These are phyloP conservation scores for Lycophotia porphyrea DNA, from an alignment of 2,888 invertebrate genomes.

Conservation along the genomic window DNA sequence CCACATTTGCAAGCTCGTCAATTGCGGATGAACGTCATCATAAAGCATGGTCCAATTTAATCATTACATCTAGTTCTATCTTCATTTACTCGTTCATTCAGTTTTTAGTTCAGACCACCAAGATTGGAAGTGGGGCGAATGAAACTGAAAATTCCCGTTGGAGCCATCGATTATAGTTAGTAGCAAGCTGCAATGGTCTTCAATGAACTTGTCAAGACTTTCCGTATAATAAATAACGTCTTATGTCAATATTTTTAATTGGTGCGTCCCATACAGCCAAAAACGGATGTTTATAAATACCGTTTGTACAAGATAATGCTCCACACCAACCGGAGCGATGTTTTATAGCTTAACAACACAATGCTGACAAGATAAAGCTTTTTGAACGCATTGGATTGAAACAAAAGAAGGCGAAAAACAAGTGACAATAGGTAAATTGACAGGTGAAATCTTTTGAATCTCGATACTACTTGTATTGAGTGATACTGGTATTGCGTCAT, in stretches of 20 bases:
- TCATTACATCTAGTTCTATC: constrained; percentile 44
- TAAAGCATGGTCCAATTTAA: constrained; percentile 65
- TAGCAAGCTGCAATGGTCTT: constrained; percentile 10
- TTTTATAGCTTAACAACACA: constrained; percentile 4
- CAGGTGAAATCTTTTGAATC: not conserved
- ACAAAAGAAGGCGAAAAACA: constrained; percentile 6
- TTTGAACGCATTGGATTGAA: not conserved
- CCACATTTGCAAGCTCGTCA: constrained; percentile 27
- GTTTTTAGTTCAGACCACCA: constrained; percentile 48
- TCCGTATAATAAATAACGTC: constrained; percentile 20
- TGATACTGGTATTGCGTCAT: constrained; percentile 33
- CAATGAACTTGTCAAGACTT: constrained; percentile 40
- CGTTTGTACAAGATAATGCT: not conserved
- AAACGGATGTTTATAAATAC: constrained; percentile 16
- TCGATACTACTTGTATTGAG: constrained; percentile 18
- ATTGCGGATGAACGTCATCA: constrained; percentile 54
- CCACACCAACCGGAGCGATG: not conserved
- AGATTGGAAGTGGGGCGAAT: constrained; percentile 26
- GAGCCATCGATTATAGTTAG: constrained; percentile 21
- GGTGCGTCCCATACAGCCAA: not conserved
- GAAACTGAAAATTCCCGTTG: constrained; percentile 22
- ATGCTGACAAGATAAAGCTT: not conserved
- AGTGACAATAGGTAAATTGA: not conserved
- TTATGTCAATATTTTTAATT: constrained; percentile 43
- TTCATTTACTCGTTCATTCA: constrained; percentile 38